Evolutionary conservation across 1,140 invertebrate genomes (phyloP), one percentile per base, ranked within the genome.

Genomic region (Cyclina sinensis): DNA sequence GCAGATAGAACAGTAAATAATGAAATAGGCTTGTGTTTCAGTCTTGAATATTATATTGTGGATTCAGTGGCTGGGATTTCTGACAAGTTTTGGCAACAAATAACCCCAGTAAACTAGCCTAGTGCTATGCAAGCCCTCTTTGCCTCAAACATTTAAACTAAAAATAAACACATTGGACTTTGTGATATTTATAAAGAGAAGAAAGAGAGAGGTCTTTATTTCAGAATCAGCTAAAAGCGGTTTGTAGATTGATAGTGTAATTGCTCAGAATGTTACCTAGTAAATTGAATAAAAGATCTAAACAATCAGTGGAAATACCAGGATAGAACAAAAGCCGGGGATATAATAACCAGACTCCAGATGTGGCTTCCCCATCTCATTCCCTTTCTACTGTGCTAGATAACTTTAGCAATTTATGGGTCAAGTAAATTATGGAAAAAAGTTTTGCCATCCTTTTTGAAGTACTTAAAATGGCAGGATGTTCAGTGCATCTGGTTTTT

Each of bases 351-450:
- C 51, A 54, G 51, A 54, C 7, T 62, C 57, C 57, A 62, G 57
- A 62, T 62, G 57, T 62, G n/a, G 7, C n/a, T 62, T 62, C 27
- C 57, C 4, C 24, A n/a, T 62, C 57, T 54, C 57, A 62, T 24
- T 27, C 57, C 21, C 24, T 27, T n/a, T 62, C 57, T 62, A 62
- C 57, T 35, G 65, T 70, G 65, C 65, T 70, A 70, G 65, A 70
- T 70, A 70, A 70, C 30, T 35, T n/a, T 78, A 46, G 35, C 46
- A 32, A 78, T 78, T 78, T 78, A 78, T 78, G 74, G 74, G 46
- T 78, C 46, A 78, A 21, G n/a, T 78, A 78, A 78, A 78, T 78
- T 78, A 51, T 78, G 46, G n/a, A n/a, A n/a, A 51, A 35, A 30
- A 32, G 32, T 35, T 78, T 27, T 35, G 5, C n/a, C 27, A 21